Base-by-base conservation (phyloP, 2,888 invertebrate species). In the Philereme transversata region DNA sequence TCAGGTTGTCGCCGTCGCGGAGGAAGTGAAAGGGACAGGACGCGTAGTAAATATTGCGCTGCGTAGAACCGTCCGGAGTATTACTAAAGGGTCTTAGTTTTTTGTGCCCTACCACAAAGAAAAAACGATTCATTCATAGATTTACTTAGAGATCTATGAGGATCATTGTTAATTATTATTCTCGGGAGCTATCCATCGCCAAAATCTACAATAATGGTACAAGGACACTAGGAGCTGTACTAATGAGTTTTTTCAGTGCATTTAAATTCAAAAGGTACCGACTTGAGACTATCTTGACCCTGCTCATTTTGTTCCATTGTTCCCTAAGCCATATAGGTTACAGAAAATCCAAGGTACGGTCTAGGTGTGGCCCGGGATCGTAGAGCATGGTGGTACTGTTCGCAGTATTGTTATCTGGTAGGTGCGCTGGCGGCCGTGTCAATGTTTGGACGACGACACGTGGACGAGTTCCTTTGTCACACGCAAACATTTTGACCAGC, bases 21-120 rank as follows among this genome's bases (percentile, higher is more conserved):
- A 91, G 92, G 92, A 91, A 92, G 92, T 90, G 92, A 92, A 90
- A 91, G 92, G 91, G 92, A 89, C 91, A 82, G 85, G 88, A 84
- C 81, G 81, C 85, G 91, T 92, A 92, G 92, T 92, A 91, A 91
- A 92, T 89, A 92, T 91, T 88, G 92, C 85, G 86, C 78, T 86
- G 79, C 73, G 79, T 84, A 80, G 82, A 82, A 79, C 81, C 79
- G 76, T 74, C 82, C 81, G 81, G 87, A 86, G 85, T 85, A 83
- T 84, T 83, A 83, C 81, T 79, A 84, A 84, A 85, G 83, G 81
- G 77, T 80, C 82, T 80, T 72, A 77, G 74, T 81, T 88, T 86
- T 88, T 90, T 90, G 82, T 88, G 75, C 65, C 57, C 46, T 67
- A 76, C 78, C 82, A 85, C 84, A 84, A 85, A 84, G 83, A 83